phyloP scores from a whole-genome alignment of 1,140 invertebrate genomes.

The Bombus impatiens region DNA sequence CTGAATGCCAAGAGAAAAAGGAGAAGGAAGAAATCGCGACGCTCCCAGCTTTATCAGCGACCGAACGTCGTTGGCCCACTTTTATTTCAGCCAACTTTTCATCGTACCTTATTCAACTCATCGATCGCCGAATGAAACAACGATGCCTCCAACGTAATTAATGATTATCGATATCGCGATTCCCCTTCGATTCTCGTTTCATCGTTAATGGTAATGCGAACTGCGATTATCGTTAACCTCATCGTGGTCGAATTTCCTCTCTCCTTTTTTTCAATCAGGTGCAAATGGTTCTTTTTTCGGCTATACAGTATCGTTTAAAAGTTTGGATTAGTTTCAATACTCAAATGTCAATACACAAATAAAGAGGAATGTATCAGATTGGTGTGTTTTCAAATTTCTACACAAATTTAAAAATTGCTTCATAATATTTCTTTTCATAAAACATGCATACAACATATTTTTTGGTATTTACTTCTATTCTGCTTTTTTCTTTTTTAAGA shows the following conservation, averaged over 20 bases:
- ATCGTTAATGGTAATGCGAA: background rate
- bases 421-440: no score
- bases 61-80: background rate
- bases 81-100: slow-evolving; percentile 2
- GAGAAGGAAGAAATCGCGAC: background rate
- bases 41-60: slow-evolving; percentile 1
- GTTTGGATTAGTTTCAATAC: no score
- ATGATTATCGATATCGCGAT: slow-evolving; percentile 9
- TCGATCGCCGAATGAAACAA: background rate
- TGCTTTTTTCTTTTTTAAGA: no score
- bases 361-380: no score
- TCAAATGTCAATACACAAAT: no score
- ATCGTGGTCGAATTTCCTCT: background rate
- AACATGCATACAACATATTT: no score
- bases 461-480: no score
- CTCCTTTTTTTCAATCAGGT: background rate
- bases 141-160: background rate
- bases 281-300: background rate
- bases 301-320: background rate
- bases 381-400: no score
- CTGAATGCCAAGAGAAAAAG: background rate
- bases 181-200: background rate
- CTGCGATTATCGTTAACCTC: background rate
- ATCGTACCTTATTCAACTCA: background rate
- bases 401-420: no score